Percentiles rank a stretch among this genome's conserved stretches.
Evolutionary conservation across 1,140 invertebrate species (phyloP).

Genomic region (Atopsyche davidsoni): DNA sequence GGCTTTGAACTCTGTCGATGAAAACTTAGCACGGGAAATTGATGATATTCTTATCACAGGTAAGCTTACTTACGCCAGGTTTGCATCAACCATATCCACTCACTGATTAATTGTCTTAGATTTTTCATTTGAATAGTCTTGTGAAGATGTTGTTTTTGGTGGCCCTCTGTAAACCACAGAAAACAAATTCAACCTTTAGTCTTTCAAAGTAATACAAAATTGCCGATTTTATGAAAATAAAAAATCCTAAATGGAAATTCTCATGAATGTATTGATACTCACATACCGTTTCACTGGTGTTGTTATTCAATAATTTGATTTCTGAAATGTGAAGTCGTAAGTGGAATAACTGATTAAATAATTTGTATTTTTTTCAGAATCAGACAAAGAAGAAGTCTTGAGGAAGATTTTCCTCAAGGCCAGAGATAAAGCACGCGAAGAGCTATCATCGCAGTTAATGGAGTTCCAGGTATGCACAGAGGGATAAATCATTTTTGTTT

Average conservation of each 20-base stretch:
- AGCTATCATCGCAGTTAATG: conserved; percentile 76
- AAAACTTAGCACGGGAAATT: conserved; percentile 81
- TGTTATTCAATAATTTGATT: conserved; percentile 76
- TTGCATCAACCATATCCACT: too few species aligned
- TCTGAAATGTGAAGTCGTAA: conserved; percentile 83
- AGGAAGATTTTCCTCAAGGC: conserved; percentile 85
- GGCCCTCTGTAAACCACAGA: too few species aligned
- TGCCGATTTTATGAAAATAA: too few species aligned
- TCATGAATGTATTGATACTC: too few species aligned
- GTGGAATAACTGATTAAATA: conserved; percentile 55
- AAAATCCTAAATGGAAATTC: too few species aligned
- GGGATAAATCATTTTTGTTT: neutral
- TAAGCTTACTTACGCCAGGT: too few species aligned
- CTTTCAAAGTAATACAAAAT: too few species aligned
- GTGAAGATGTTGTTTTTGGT: too few species aligned
- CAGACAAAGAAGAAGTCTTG: conserved; percentile 83
- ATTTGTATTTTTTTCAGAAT: conserved; percentile 46
- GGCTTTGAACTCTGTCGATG: conserved; percentile 75
- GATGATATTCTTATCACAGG: conserved; percentile 71
- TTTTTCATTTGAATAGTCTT: too few species aligned
- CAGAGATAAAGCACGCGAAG: conserved; percentile 74
- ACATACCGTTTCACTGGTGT: too few species aligned
- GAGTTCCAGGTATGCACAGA: conserved; percentile 67
- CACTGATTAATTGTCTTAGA: too few species aligned
- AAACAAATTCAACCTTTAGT: too few species aligned